phyloP scores from a whole-genome alignment of 2,113 vertebrate species.

The Chinchilla lanigera region DNA sequence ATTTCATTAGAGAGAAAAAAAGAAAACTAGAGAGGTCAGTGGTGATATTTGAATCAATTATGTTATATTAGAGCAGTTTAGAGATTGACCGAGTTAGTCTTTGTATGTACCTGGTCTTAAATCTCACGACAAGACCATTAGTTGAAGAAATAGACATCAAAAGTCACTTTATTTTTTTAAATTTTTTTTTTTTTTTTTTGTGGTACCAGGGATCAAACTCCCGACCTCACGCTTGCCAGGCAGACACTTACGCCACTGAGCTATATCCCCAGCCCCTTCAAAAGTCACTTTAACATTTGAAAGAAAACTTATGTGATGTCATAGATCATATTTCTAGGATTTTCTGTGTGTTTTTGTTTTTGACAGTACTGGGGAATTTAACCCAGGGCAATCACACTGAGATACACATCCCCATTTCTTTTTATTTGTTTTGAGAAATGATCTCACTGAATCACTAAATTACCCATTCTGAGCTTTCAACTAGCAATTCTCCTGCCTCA shows the following conservation, averaged over 20 bases:
- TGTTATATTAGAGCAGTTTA: constrained; percentile 1
- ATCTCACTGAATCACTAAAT: background rate
- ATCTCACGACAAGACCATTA: constrained; percentile 8
- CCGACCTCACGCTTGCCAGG: too few relatives aligned
- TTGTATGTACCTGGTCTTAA: background rate
- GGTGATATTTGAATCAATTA: constrained; percentile 3
- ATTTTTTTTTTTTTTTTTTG: too few relatives aligned
- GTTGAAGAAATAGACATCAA: background rate
- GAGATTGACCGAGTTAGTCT: background rate
- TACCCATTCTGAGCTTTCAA: background rate
- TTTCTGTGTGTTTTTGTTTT: background rate
- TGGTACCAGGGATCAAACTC: too few relatives aligned
- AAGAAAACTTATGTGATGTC: background rate
- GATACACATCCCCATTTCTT: background rate
- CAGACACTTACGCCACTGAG: too few relatives aligned
- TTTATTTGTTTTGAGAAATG: background rate
- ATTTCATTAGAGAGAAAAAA: background rate
- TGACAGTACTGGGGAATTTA: background rate
- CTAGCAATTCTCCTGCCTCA: background rate
- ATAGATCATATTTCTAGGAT: background rate
- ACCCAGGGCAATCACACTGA: background rate
- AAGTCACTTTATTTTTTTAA: constrained; percentile 39
- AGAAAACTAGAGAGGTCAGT: background rate
- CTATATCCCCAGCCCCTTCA: too few relatives aligned
- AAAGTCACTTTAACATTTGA: constrained; percentile 44